These are phyloP conservation scores for Paramormyrops kingsleyae DNA, from an alignment of 2,113 vertebrate species.

Conservation along the genomic window DNA sequence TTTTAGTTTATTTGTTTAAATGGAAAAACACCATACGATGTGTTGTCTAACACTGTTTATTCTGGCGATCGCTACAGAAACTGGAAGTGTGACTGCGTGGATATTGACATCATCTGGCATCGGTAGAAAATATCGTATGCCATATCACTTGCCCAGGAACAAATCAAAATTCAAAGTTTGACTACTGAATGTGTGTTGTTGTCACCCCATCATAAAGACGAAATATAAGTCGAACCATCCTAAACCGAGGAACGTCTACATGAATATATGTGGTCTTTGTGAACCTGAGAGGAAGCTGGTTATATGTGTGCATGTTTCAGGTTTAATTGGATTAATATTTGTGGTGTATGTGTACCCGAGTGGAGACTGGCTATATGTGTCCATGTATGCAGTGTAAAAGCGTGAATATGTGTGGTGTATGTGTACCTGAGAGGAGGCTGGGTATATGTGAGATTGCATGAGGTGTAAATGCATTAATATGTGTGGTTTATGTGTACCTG, in stretches of 20 bases:
- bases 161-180: not conserved
- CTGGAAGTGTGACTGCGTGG: not conserved
- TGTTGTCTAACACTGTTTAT: not conserved
- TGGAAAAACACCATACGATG: not conserved
- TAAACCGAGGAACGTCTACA: not conserved
- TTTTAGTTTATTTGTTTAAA: not conserved
- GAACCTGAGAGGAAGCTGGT: not conserved
- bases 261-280: not conserved
- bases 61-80: not conserved
- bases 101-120: not conserved
- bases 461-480: not conserved
- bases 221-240: not conserved
- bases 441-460: not conserved
- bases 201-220: not conserved
- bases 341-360: not conserved
- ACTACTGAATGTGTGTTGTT: not conserved
- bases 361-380: not conserved
- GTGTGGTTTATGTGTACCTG: not conserved
- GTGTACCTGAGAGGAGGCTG: not conserved
- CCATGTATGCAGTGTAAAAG: not conserved
- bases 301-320: not conserved
- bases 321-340: too few relatives aligned
- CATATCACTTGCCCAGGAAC: not conserved
- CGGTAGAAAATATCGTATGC: not conserved
- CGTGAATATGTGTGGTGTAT: not conserved